phyloP scores from a whole-genome alignment of 1,140 invertebrate genomes.

The Aphis craccivora region DNA sequence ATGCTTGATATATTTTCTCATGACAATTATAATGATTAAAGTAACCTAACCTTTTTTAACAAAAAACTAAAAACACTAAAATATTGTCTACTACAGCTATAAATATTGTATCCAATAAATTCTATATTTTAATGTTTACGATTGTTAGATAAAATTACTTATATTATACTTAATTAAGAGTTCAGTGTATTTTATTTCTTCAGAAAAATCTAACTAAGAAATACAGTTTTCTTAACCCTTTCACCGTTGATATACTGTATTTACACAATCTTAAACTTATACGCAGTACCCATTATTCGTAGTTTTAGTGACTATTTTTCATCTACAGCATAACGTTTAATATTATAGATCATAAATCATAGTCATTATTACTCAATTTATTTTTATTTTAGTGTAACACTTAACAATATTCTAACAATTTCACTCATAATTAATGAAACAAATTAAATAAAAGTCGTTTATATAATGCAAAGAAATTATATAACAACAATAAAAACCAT shows the following conservation, averaged over 20 bases:
- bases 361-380: neutral
- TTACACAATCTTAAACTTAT: neutral
- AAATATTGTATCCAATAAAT: neutral
- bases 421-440: neutral
- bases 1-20: conserved; percentile 24
- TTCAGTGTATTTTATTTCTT: neutral
- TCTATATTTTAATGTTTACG: neutral
- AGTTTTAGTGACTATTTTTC: neutral
- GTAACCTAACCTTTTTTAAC: neutral
- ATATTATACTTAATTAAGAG: neutral
- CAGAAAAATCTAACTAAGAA: neutral
- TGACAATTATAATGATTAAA: neutral
- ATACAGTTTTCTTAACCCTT: neutral
- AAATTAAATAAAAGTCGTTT: neutral
- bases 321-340: neutral
- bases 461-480: neutral
- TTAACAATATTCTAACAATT: neutral
- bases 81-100: neutral
- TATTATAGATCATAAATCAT: neutral
- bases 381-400: conserved; percentile 1
- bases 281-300: neutral
- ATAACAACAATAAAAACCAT: neutral
- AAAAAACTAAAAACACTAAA: neutral
- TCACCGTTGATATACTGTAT: no score
- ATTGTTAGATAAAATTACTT: neutral